phyloP scores from a whole-genome alignment of 64 coral and sea anemone genomes.

The Platygyra sinensis region DNA sequence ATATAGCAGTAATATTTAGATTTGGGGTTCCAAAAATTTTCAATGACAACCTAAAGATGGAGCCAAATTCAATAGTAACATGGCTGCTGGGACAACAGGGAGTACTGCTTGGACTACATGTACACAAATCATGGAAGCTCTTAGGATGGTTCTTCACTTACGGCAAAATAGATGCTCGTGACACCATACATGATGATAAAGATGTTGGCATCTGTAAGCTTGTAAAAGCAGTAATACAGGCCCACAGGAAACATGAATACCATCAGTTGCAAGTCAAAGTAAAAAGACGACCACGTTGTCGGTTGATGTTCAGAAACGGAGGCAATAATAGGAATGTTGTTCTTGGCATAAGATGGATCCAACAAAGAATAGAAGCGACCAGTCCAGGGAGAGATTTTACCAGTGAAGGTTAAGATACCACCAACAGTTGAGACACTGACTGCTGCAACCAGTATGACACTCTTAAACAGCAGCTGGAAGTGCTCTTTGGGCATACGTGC shows the following conservation, averaged over 20 bases:
- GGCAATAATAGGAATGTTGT: conserved; percentile 99
- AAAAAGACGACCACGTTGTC: conserved; percentile 98
- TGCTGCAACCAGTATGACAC: conserved; percentile 60
- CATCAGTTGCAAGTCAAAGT: conserved; percentile 96
- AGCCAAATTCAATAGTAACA: too few relatives aligned
- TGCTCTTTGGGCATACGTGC: conserved; percentile 83
- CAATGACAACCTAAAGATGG: too few relatives aligned
- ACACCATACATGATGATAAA: conserved; percentile 99
- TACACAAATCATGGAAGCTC: neutral
- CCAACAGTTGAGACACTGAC: conserved; percentile 63
- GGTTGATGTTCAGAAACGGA: conserved; percentile 99
- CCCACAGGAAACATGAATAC: conserved; percentile 99
- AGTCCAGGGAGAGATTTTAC: conserved; percentile 98
- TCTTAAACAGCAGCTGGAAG: conserved; percentile 93
- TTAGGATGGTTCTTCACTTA: conserved; percentile 57
- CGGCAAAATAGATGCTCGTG: conserved; percentile 99
- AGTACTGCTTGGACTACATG: neutral
- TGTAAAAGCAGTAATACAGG: conserved; percentile 91
- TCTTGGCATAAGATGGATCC: conserved; percentile 99
- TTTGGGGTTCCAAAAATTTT: too few relatives aligned
- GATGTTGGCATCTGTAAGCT: conserved; percentile 97
- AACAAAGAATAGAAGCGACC: conserved; percentile 95
- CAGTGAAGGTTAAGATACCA: conserved; percentile 89
- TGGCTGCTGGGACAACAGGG: too few relatives aligned
- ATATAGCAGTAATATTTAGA: too few relatives aligned